phyloP scores from a whole-genome alignment of 2,113 vertebrate species.

The Calidris pugnax region DNA sequence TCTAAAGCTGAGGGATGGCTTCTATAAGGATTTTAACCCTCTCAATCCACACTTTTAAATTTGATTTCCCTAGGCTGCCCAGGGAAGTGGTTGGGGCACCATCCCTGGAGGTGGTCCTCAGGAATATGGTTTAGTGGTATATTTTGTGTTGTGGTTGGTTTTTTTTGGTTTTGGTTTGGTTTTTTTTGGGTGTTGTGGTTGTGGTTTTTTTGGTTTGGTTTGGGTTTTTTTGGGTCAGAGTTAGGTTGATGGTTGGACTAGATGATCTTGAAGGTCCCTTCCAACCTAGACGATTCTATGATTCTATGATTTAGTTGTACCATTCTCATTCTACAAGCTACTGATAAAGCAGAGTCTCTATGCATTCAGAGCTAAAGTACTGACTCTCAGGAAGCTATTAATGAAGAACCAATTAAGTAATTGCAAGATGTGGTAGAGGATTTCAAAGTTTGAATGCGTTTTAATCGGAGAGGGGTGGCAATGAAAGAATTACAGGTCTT shows the following conservation, averaged over 20 bases:
- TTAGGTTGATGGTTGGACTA: too few relatives aligned
- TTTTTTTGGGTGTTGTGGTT: too few relatives aligned
- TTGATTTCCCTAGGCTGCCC: neutral
- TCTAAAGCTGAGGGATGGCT: neutral
- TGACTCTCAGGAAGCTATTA: neutral
- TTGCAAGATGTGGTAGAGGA: neutral
- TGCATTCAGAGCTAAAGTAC: neutral
- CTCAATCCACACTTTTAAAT: neutral
- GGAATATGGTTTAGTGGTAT: too few relatives aligned
- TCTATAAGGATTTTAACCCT: neutral
- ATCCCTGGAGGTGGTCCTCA: too few relatives aligned
- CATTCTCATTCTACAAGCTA: neutral
- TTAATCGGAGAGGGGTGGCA: neutral
- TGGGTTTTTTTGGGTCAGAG: too few relatives aligned
- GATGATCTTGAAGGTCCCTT: too few relatives aligned
- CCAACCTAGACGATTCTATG: too few relatives aligned
- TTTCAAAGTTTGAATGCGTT: neutral
- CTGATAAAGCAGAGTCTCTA: neutral
- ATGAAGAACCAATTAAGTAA: neutral
- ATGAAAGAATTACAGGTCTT: neutral
- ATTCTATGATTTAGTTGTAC: neutral
- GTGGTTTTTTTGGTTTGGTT: too few relatives aligned
- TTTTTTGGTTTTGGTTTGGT: too few relatives aligned
- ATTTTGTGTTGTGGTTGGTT: too few relatives aligned
- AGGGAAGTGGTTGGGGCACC: too few relatives aligned